Conservation (phyloP, 2,888 invertebrate genomes). For the Hydrotaea diabolus region DNA sequence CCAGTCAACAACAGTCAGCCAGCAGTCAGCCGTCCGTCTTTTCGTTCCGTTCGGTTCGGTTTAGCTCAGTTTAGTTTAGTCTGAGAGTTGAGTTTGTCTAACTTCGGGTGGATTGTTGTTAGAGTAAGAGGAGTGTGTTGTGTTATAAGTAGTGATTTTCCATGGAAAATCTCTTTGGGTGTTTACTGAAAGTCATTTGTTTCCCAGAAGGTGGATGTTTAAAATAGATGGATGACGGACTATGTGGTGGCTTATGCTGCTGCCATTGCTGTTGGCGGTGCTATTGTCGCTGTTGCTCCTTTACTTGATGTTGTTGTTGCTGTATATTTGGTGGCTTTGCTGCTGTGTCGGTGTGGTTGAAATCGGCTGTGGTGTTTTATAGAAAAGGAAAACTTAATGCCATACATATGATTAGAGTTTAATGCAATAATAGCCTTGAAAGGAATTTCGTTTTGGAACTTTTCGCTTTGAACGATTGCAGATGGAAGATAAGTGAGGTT, state of each 20-base stretch:
- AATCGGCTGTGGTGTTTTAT: slow-evolving; percentile 54
- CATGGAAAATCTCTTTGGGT: slow-evolving; percentile 68
- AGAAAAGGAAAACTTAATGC: slow-evolving; percentile 48
- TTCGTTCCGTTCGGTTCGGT: slow-evolving; percentile 15
- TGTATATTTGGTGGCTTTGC: slow-evolving; percentile 30
- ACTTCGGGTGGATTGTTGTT: slow-evolving; percentile 57
- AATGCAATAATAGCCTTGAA: slow-evolving; percentile 62
- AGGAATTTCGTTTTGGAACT: slow-evolving; percentile 50
- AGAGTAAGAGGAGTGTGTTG: slow-evolving; percentile 66
- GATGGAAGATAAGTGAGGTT: slow-evolving; percentile 7
- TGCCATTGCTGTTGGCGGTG: slow-evolving; percentile 11
- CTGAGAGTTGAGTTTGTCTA: slow-evolving; percentile 31
- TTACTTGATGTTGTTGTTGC: slow-evolving; percentile 51
- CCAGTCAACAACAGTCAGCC: slow-evolving; percentile 13
- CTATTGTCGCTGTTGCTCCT: slow-evolving; percentile 34
- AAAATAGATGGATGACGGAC: slow-evolving; percentile 64
- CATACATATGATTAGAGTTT: slow-evolving; percentile 62
- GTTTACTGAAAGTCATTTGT: slow-evolving; percentile 69
- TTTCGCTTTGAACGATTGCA: background rate
- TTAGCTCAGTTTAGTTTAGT: slow-evolving; percentile 10
- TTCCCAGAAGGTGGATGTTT: slow-evolving; percentile 68
- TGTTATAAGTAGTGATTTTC: slow-evolving; percentile 66
- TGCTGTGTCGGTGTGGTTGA: slow-evolving; percentile 41
- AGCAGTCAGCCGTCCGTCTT: slow-evolving; percentile 15
- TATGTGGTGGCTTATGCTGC: slow-evolving; percentile 45